Evolutionary conservation across 2,888 invertebrate genomes (phyloP).

Genomic region (Thyatira batis): DNA sequence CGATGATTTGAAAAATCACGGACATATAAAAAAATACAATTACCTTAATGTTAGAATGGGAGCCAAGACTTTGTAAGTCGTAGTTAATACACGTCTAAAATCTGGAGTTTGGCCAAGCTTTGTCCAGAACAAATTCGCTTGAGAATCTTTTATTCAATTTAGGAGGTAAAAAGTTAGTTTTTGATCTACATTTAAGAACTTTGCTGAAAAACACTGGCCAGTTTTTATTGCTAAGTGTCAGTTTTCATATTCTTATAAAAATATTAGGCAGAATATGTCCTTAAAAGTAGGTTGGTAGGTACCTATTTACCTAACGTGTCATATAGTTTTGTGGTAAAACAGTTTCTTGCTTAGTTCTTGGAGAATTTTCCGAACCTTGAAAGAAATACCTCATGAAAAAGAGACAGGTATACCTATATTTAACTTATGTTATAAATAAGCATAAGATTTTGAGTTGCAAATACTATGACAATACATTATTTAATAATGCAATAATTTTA

Average conservation of each 20-base stretch:
- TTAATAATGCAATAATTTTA: not conserved
- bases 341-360: no score
- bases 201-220: no score
- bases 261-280: no score
- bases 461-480: not conserved
- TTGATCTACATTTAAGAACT: not conserved
- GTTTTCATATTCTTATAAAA: no score
- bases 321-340: no score
- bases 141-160: not conserved
- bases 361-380: no score
- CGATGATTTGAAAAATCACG: not conserved
- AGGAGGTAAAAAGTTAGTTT: not conserved
- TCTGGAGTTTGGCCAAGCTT: not conserved
- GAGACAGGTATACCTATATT: no score
- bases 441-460: not conserved
- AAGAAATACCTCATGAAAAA: no score
- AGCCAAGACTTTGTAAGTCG: not conserved
- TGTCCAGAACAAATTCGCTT: not conserved
- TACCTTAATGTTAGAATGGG: not conserved
- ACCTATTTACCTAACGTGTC: no score
- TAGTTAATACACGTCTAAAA: not conserved
- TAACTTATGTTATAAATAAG: no score
- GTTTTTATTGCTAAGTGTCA: no score
- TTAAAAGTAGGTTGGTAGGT: no score
- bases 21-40: not conserved